Evolutionary conservation across 1,140 invertebrate genomes (phyloP).

Genomic region (Rhagoletis pomonella): DNA sequence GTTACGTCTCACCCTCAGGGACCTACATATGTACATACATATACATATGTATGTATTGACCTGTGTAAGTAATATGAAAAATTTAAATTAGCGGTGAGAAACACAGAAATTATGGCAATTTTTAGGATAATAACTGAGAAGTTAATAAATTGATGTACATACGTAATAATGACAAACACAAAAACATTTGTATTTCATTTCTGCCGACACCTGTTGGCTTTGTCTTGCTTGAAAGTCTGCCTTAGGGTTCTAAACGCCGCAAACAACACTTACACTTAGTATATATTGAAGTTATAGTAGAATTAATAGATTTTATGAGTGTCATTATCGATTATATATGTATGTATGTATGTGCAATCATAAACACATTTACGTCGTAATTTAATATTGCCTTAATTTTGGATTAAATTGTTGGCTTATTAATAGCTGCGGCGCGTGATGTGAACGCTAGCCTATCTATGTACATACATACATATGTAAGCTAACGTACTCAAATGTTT

Average conservation of each 20-base stretch:
- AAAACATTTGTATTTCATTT: neutral
- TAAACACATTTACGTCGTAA: neutral
- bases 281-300: neutral
- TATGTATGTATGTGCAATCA: no score
- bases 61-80: no score
- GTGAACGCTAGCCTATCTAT: neutral
- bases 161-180: neutral
- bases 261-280: neutral
- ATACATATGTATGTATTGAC: no score
- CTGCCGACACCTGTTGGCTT: neutral
- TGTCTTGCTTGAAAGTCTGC: neutral
- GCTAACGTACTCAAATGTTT: neutral
- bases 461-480: no score
- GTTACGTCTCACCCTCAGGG: no score
- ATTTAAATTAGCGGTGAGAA: no score
- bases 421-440: neutral
- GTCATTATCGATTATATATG: neutral
- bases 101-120: no score
- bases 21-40: no score
- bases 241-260: neutral
- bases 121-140: no score
- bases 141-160: neutral
- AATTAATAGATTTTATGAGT: neutral
- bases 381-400: slow-evolving; percentile 18
- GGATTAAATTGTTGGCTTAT: neutral